Conservation (phyloP, 2,113 vertebrate genomes). For the Grus americana region DNA sequence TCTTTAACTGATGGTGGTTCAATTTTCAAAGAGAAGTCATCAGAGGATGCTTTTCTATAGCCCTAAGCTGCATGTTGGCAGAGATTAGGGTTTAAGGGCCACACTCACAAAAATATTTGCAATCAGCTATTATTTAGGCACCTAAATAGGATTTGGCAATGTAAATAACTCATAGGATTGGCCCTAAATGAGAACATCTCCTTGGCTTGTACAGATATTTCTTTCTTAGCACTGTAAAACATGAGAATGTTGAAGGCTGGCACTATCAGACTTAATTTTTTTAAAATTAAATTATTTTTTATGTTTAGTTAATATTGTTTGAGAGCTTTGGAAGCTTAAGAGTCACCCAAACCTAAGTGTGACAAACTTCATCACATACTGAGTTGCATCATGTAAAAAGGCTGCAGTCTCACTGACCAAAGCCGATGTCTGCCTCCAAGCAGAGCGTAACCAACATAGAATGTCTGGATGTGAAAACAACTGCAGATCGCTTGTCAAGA, state of each 20-base stretch:
- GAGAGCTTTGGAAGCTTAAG: not conserved
- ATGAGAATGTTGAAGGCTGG: not conserved
- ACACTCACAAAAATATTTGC: not conserved
- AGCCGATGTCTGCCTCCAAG: not conserved
- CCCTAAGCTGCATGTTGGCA: not conserved
- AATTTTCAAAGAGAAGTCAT: not conserved
- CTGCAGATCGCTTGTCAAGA: conserved; percentile 12
- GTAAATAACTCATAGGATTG: not conserved
- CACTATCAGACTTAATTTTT: not conserved
- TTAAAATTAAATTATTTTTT: not conserved
- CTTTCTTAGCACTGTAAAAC: not conserved
- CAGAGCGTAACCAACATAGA: not conserved
- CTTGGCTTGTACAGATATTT: not conserved
- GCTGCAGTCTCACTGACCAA: not conserved
- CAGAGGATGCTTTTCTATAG: not conserved
- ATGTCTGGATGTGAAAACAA: conserved; percentile 22
- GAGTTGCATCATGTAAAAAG: not conserved
- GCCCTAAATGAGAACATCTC: not conserved
- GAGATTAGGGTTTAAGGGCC: not conserved
- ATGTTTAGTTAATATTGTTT: not conserved
- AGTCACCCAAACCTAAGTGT: not conserved
- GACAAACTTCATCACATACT: not conserved
- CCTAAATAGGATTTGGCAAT: not conserved
- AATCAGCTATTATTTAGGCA: not conserved
- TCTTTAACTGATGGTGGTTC: not conserved